These are phyloP conservation scores for Chaetodon trifascialis DNA, from an alignment of 2,113 vertebrate genomes.

Conservation along the genomic window DNA sequence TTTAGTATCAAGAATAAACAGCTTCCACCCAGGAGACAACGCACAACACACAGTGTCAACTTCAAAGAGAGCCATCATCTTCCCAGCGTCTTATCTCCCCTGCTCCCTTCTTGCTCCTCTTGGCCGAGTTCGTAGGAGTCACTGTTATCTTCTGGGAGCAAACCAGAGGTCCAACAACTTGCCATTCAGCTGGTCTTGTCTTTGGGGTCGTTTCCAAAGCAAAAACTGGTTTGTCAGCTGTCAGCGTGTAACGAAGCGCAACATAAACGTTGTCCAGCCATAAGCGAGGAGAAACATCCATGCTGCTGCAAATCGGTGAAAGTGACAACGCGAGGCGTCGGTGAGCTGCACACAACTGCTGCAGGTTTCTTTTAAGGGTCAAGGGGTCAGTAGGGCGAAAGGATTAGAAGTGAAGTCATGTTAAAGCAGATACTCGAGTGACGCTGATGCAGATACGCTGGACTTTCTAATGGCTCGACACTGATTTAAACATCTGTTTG, in stretches of 20 bases:
- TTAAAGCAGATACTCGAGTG: not conserved
- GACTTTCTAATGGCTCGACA: conserved; percentile 9
- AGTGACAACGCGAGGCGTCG: not conserved
- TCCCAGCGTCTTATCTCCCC: conserved; percentile 35
- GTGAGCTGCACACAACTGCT: conserved; percentile 10
- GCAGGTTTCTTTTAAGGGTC: conserved; percentile 29
- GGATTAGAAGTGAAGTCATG: conserved; percentile 22
- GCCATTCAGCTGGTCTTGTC: not conserved
- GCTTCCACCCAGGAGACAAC: not conserved
- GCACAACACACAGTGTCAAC: not conserved
- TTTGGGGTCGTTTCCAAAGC: not conserved
- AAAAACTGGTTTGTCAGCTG: not conserved
- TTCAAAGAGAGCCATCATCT: conserved; percentile 18
- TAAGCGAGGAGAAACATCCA: not conserved
- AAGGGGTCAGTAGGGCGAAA: conserved; percentile 26
- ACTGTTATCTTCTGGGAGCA: conserved; percentile 33
- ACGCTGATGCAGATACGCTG: conserved; percentile 2
- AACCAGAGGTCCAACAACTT: conserved; percentile 20
- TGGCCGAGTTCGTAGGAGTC: not conserved
- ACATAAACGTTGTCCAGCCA: not conserved
- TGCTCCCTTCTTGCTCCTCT: conserved; percentile 15
- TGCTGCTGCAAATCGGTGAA: not conserved
- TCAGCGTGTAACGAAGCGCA: not conserved
- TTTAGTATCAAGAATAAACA: too few relatives aligned
- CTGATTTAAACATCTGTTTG: conserved; percentile 16